Percentiles rank a stretch among this genome's conserved stretches.
Conservation (phyloP, 2,113 vertebrate species). For the Pholis gunnellus region DNA sequence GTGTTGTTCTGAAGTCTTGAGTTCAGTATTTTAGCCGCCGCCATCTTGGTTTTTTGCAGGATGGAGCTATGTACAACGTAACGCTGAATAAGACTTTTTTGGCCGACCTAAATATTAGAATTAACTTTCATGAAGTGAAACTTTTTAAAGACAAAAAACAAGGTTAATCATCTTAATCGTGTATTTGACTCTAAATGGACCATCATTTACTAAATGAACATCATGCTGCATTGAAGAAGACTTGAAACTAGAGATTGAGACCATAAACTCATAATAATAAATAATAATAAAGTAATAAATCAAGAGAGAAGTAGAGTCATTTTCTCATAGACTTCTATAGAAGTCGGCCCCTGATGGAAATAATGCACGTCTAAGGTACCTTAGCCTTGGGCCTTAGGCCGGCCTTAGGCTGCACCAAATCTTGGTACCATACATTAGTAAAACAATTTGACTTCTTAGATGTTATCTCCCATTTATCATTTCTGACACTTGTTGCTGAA, state of each 20-base stretch:
- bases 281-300: too few species aligned
- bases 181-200: too few species aligned
- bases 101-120: too few species aligned
- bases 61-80: too few species aligned
- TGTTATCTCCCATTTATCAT: background rate
- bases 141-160: too few species aligned
- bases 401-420: conserved; percentile 21
- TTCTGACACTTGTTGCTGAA: background rate
- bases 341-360: background rate
- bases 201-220: background rate
- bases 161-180: too few species aligned
- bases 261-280: background rate
- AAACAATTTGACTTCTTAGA: background rate
- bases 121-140: too few species aligned
- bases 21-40: background rate
- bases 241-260: background rate
- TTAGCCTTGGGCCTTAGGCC: background rate
- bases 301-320: too few species aligned
- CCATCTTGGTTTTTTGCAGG: background rate
- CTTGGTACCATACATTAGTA: background rate
- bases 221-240: background rate
- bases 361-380: background rate
- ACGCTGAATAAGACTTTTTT: too few species aligned
- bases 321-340: too few species aligned
- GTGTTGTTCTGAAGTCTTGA: too few species aligned